These are phyloP conservation scores for Camelus bactrianus DNA, from an alignment of 2,113 vertebrate species.

Conservation along the genomic window DNA sequence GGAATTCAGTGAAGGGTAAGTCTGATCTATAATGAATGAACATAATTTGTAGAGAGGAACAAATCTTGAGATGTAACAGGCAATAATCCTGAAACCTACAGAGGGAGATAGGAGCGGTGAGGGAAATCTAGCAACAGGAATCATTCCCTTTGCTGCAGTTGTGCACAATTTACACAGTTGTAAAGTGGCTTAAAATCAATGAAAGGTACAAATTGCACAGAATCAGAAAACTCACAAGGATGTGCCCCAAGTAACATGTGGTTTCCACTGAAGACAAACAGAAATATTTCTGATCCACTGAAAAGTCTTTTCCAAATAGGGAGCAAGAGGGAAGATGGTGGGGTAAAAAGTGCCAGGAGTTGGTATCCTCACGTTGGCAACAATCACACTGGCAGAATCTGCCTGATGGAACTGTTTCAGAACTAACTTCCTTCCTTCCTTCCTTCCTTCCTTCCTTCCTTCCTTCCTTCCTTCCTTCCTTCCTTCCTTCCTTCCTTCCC, in stretches of 20 bases:
- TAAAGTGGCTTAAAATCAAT: not conserved
- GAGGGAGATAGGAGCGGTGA: not conserved
- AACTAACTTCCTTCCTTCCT: not conserved
- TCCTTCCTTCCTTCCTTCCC: too few species aligned
- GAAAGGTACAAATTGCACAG: not conserved
- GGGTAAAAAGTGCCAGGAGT: not conserved
- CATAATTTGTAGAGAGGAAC: not conserved
- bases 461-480: too few species aligned
- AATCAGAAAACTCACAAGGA: not conserved
- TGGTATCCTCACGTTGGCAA: not conserved
- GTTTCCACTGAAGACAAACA: not conserved
- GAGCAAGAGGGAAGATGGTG: not conserved
- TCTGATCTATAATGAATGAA: not conserved
- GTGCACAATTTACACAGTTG: not conserved
- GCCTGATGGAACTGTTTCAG: not conserved
- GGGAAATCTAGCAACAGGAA: not conserved
- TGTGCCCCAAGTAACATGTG: not conserved
- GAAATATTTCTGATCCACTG: not conserved
- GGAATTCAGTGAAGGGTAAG: not conserved
- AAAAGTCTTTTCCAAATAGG: not conserved
- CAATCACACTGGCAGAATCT: not conserved
- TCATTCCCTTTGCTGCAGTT: not conserved
- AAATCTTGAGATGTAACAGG: not conserved
- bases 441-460: too few species aligned
- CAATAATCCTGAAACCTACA: not conserved